Percentiles rank a stretch among this genome's conserved stretches.
phyloP scores from a whole-genome alignment of 2,888 invertebrate species.

The Epistrophe eligans region DNA sequence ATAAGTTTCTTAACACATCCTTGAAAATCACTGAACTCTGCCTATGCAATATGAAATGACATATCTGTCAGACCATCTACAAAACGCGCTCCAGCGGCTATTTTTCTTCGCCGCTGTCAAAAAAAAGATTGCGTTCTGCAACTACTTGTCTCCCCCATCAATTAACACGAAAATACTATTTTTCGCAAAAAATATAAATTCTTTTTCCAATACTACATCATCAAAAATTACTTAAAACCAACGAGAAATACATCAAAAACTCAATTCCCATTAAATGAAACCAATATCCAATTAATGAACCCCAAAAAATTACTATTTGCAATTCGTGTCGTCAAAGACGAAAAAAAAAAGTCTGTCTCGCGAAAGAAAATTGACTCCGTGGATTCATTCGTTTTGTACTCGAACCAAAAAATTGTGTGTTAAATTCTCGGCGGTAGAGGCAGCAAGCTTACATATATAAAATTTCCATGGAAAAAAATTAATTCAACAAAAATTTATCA shows the following conservation, averaged over 20 bases:
- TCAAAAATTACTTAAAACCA: constrained; percentile 35
- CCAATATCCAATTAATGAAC: neutral
- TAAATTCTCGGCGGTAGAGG: constrained; percentile 57
- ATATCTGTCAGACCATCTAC: constrained; percentile 36
- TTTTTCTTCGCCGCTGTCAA: constrained; percentile 70
- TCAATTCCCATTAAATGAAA: neutral
- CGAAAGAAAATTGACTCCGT: constrained; percentile 71
- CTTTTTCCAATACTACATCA: neutral
- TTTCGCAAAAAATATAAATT: constrained; percentile 68
- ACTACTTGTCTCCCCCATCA: constrained; percentile 67
- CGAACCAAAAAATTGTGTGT: constrained; percentile 57
- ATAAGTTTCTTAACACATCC: neutral
- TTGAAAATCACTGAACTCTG: neutral
- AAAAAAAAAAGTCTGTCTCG: constrained; percentile 59
- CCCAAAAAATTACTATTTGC: neutral
- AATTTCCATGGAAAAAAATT: constrained; percentile 57
- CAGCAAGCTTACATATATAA: constrained; percentile 50
- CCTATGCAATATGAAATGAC: constrained; percentile 37
- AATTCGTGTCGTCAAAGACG: constrained; percentile 34
- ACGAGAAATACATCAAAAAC: constrained; percentile 14
- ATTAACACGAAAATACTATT: constrained; percentile 68
- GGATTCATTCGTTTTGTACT: constrained; percentile 59
- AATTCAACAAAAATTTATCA: constrained; percentile 39
- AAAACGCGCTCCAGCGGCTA: constrained; percentile 73
- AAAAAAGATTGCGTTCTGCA: constrained; percentile 71